These are phyloP conservation scores for Ommatoiulus sabulosus DNA, from an alignment of 2,888 invertebrate genomes.

Conservation along the genomic window DNA sequence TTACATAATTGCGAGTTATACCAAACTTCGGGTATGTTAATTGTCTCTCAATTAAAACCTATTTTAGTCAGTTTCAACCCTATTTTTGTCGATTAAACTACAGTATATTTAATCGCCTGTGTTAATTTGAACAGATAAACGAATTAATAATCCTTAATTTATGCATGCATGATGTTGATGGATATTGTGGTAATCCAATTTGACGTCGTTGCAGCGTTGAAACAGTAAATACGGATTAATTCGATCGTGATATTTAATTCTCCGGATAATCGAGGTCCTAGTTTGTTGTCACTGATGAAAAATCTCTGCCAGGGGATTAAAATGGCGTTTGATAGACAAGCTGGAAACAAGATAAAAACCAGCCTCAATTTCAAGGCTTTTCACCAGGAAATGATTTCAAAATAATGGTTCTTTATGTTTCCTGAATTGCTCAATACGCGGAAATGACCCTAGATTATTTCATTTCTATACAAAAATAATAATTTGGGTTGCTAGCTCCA, in stretches of 20 bases:
- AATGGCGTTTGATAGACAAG: neutral
- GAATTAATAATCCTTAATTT: neutral
- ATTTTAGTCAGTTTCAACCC: neutral
- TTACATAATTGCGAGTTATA: no score
- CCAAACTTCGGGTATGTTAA: no score
- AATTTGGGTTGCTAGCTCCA: no score
- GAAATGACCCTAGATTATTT: slow-evolving; percentile 36
- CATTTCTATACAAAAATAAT: neutral
- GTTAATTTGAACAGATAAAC: neutral
- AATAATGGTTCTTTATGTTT: slow-evolving; percentile 19
- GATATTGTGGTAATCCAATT: neutral
- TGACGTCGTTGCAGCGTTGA: neutral
- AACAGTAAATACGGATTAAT: neutral
- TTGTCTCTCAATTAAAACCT: neutral
- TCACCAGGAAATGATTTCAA: slow-evolving; percentile 24
- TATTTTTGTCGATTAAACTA: neutral
- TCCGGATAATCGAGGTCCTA: neutral
- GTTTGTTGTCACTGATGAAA: neutral
- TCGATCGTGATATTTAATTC: neutral
- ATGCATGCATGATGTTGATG: neutral
- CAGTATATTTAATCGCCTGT: neutral
- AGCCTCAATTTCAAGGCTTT: slow-evolving; percentile 6
- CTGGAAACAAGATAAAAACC: neutral
- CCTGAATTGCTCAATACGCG: slow-evolving; percentile 24
- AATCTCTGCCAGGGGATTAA: neutral